These are phyloP conservation scores for Tetramorium parvispinum DNA, from an alignment of 1,140 invertebrate species.

Conservation along the genomic window DNA sequence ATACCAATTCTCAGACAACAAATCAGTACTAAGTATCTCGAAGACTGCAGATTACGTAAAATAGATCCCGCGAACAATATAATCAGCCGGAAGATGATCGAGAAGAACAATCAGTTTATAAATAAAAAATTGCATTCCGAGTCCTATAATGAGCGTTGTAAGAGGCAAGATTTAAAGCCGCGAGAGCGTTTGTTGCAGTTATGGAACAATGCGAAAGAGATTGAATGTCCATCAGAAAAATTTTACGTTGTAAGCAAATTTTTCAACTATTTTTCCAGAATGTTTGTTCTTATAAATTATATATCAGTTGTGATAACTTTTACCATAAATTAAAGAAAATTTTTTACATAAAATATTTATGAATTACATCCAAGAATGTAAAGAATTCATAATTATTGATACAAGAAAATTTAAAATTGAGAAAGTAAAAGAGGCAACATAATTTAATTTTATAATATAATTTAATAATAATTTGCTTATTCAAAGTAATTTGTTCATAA, in stretches of 20 bases:
- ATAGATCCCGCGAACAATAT: constrained; percentile 67
- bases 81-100: constrained; percentile 70
- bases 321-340: not conserved
- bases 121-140: constrained; percentile 58
- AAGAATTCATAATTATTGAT: not conserved
- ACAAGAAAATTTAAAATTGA: not conserved
- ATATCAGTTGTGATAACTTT: not conserved
- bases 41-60: constrained; percentile 70
- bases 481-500: not conserved
- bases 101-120: not conserved
- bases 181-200: constrained; percentile 40
- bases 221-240: not conserved
- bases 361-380: not conserved
- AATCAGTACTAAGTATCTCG: constrained; percentile 76
- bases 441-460: constrained; percentile 4
- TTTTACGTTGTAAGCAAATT: constrained; percentile 34
- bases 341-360: not conserved
- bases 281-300: not conserved
- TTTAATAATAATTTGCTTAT: not conserved
- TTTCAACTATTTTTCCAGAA: constrained; percentile 6
- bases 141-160: constrained; percentile 80
- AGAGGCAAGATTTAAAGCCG: constrained; percentile 66
- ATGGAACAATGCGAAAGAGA: not conserved
- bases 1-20: constrained; percentile 53
- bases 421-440: not conserved